Base-by-base conservation (phyloP, 2,113 vertebrate species). In the Neolamprologus variostigma region DNA sequence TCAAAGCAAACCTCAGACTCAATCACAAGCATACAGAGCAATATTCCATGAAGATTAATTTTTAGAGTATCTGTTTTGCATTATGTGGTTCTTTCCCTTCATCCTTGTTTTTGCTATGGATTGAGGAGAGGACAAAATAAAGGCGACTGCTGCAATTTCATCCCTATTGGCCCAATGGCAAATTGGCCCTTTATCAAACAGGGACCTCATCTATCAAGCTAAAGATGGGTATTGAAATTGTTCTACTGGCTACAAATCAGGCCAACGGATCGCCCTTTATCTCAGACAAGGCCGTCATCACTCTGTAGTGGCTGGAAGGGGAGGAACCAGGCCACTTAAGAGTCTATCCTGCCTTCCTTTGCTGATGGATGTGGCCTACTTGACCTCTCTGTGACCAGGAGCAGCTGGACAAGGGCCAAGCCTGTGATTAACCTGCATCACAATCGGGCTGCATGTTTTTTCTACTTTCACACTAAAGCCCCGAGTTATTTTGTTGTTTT, bases 221-320 rank as follows among this genome's bases (percentile, higher is more conserved):
- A 89, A 89, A 92, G 95, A 95, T 94, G 91, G 94, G 94, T 96
- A 96, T 97, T 96, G 96, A 97, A 96, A 96, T 96, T 95, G 96
- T 94, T 90, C 95, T 86, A 89, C 91, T 68, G 82, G 93, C 95
- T 96, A 96, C 95, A 97, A 97, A 97, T 96, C 96, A 96, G 94
- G 88, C 91, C 94, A 92, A 95, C 95, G 93, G 96, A 96, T 96
- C 93, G 86, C 91, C 89, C 88, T 95, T 96, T 96, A 96, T 96
- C 94, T 94, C 91, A 92, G 93, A 95, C 96, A 96, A 96, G 96
- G 96, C 96, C 94, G 92, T 93, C 95, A 95, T 96, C 94, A 92
- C 92, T 96, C 95, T 95, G 92, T 82, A 83, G 92, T 92, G 84
- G 91, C 94, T 89, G 91, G 87, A 90, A 95, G 95, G 91, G 89